Percentiles rank a stretch among this genome's conserved stretches.
phyloP scores from a whole-genome alignment of 2,797 vertebrate genomes.

The Sebastiscus tertius region DNA sequence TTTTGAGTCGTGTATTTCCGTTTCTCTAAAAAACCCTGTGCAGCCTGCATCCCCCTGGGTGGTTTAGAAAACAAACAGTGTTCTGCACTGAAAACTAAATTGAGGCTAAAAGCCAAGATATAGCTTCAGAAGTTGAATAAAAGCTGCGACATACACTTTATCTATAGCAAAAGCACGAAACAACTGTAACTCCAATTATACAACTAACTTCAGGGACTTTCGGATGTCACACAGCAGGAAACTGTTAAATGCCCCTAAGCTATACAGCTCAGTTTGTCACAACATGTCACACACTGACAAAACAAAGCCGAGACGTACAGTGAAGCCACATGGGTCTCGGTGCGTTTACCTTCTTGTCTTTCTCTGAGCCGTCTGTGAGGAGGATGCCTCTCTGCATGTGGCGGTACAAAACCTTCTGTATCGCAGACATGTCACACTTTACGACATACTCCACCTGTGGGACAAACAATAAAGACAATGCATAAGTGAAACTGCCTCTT shows the following conservation, averaged over 20 bases:
- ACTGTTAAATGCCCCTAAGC: not conserved
- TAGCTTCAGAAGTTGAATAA: not conserved
- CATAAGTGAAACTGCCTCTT: not conserved
- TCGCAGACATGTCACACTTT: slow-evolving; percentile 98
- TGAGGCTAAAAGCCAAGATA: not conserved
- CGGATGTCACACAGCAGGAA: not conserved
- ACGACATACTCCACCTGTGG: slow-evolving; percentile 96
- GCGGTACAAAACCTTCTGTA: slow-evolving; percentile 96
- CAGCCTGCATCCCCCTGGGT: not conserved
- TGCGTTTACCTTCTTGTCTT: slow-evolving; percentile 94
- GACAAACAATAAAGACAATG: not conserved
- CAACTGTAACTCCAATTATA: not conserved
- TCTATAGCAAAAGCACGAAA: not conserved
- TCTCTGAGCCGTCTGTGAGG: slow-evolving; percentile 97
- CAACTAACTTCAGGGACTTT: not conserved
- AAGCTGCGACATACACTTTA: not conserved
- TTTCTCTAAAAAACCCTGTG: not conserved
- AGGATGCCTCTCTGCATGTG: slow-evolving; percentile 99
- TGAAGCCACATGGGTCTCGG: not conserved
- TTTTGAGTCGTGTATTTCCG: not conserved
- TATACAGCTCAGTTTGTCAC: not conserved
- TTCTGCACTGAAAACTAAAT: not conserved
- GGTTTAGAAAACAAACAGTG: not conserved
- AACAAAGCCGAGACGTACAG: not conserved
- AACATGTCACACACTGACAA: not conserved